These are phyloP conservation scores for Spea hammondii DNA, from an alignment of 2,797 vertebrate genomes.

Conservation along the genomic window DNA sequence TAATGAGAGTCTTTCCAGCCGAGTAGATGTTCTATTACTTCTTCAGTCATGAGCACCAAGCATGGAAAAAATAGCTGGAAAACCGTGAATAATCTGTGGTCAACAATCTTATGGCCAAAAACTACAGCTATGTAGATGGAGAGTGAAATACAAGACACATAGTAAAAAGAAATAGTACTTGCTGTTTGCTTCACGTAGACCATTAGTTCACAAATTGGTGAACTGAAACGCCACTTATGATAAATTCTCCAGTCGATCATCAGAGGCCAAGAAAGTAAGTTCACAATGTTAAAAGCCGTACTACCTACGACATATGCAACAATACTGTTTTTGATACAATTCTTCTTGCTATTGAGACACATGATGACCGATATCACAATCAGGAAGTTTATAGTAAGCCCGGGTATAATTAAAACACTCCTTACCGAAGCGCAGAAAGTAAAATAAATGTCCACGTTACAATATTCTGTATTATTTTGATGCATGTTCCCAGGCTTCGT, in stretches of 20 bases:
- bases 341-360: conserved; percentile 54
- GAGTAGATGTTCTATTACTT: conserved; percentile 57
- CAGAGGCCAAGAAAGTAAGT: conserved; percentile 63
- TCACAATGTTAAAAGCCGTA: conserved; percentile 63
- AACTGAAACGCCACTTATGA: conserved; percentile 61
- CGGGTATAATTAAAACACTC: conserved; percentile 60
- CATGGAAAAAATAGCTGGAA: conserved; percentile 62
- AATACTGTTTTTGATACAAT: conserved; percentile 64
- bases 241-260: conserved; percentile 64
- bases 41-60: conserved; percentile 57
- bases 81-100: conserved; percentile 55
- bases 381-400: conserved; percentile 62
- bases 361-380: conserved; percentile 58
- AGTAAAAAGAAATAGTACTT: conserved; percentile 63
- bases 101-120: conserved; percentile 54
- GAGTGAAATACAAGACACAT: conserved; percentile 65
- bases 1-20: conserved; percentile 53
- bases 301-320: conserved; percentile 62
- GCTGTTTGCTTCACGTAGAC: conserved; percentile 63
- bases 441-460: conserved; percentile 57
- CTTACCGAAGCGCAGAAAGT: conserved; percentile 61
- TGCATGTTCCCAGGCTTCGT: conserved; percentile 55
- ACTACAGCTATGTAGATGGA: conserved; percentile 64
- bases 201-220: conserved; percentile 63
- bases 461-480: conserved; percentile 54